Evolutionary conservation across 1,140 invertebrate genomes (phyloP).

Genomic region (Drosophila lini): DNA sequence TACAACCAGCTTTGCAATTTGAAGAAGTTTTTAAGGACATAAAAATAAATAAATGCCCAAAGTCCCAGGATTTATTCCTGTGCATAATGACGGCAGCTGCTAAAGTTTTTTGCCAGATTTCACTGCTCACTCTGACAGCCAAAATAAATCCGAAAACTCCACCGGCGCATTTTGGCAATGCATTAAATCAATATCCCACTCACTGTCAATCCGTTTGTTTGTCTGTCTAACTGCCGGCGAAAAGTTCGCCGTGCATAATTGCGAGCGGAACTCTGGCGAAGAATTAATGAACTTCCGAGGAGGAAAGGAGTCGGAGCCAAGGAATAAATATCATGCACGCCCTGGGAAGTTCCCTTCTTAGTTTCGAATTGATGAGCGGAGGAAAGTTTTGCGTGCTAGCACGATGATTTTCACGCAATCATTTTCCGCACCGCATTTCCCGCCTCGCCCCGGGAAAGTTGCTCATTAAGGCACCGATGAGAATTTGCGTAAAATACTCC

Average conservation of each 20-base stretch:
- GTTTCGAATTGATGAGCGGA: slow-evolving; percentile 59
- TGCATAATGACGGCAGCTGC: not conserved
- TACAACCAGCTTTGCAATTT: no score
- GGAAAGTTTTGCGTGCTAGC: slow-evolving; percentile 54
- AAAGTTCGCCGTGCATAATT: slow-evolving; percentile 59
- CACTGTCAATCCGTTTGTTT: slow-evolving; percentile 38
- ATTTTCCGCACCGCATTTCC: slow-evolving; percentile 34
- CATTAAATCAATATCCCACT: slow-evolving; percentile 59
- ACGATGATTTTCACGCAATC: slow-evolving; percentile 48
- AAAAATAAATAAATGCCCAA: no score
- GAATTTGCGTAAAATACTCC: slow-evolving; percentile 37
- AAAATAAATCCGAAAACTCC: slow-evolving; percentile 32
- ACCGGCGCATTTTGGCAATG: slow-evolving; percentile 13
- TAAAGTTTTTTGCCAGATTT: slow-evolving; percentile 17
- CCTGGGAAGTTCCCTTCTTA: slow-evolving; percentile 29
- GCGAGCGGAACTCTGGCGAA: slow-evolving; percentile 32
- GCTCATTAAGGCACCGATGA: slow-evolving; percentile 59
- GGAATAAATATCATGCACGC: slow-evolving; percentile 56
- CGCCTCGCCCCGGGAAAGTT: slow-evolving; percentile 34
- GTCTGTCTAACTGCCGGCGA: slow-evolving; percentile 30
- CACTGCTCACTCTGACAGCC: slow-evolving; percentile 7
- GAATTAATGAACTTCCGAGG: slow-evolving; percentile 64
- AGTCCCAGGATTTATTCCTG: not conserved
- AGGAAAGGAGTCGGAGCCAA: slow-evolving; percentile 1
- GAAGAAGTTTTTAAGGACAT: no score